Percentiles rank a stretch among this genome's conserved stretches.
Evolutionary conservation across 2,888 invertebrate species (phyloP).

Genomic region (Hetaerina titia): DNA sequence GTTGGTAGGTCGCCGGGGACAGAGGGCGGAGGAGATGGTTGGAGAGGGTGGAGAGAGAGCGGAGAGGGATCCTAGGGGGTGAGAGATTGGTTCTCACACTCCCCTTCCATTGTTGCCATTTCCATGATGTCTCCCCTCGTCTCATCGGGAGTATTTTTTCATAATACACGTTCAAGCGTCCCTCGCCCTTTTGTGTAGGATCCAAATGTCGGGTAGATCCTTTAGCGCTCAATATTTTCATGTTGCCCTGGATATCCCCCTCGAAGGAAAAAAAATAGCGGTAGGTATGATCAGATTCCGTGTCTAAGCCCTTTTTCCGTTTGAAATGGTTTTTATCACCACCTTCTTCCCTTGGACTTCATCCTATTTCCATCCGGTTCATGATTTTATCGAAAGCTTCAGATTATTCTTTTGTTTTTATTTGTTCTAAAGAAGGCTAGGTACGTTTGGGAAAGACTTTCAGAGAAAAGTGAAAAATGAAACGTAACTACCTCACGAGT

Average conservation of each 20-base stretch:
- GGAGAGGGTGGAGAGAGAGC: background rate
- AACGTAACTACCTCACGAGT: too few relatives aligned
- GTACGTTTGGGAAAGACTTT: too few relatives aligned
- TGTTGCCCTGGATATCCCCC: background rate
- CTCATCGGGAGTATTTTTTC: background rate
- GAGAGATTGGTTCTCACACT: conserved; percentile 24
- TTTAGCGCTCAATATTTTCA: conserved; percentile 12
- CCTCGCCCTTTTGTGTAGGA: background rate
- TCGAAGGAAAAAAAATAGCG: background rate
- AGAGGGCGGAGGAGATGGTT: background rate
- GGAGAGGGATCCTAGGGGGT: background rate
- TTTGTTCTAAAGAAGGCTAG: too few relatives aligned
- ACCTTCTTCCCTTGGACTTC: background rate
- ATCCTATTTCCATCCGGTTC: background rate
- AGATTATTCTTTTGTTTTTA: too few relatives aligned
- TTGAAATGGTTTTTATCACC: background rate
- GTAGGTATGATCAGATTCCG: background rate
- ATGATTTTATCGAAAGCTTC: background rate
- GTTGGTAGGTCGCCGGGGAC: background rate
- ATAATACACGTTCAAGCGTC: background rate
- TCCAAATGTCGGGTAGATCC: background rate
- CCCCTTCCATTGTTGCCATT: conserved; percentile 30
- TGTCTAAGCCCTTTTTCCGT: background rate
- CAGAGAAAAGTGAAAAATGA: too few relatives aligned
- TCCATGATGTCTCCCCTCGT: background rate